phyloP scores from a whole-genome alignment of 2,888 invertebrate species.

The Sinopyrophorus schimmeli region DNA sequence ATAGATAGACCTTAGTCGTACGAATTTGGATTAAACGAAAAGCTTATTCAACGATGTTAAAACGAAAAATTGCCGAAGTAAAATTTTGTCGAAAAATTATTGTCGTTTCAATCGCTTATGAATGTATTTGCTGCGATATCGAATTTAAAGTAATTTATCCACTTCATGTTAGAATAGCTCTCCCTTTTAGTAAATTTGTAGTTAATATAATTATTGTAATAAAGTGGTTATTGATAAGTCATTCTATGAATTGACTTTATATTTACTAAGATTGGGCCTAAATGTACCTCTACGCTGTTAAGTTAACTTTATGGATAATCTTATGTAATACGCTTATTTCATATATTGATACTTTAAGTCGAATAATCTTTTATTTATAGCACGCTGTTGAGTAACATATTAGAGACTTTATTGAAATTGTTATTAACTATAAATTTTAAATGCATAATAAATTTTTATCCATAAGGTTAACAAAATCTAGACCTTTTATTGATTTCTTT shows the following conservation, averaged over 20 bases:
- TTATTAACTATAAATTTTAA: no score
- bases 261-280: constrained; percentile 31
- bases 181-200: constrained; percentile 51
- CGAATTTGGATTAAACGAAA: constrained; percentile 8
- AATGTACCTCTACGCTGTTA: constrained; percentile 23
- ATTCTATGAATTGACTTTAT: constrained; percentile 51
- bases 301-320: constrained; percentile 10
- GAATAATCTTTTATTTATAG: not conserved
- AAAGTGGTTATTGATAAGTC: constrained; percentile 43
- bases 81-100: constrained; percentile 32
- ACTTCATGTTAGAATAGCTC: constrained; percentile 52
- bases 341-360: not conserved
- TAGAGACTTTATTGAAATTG: no score
- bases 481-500: constrained; percentile 1
- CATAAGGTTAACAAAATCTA: not conserved
- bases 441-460: constrained; percentile 1
- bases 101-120: constrained; percentile 41
- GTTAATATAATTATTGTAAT: constrained; percentile 42
- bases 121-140: constrained; percentile 51
- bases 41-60: constrained; percentile 37
- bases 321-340: not conserved
- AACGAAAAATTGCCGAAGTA: constrained; percentile 34
- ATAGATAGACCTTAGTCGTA: no score
- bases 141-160: constrained; percentile 51
- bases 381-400: no score